A percentile compares a stretch with the other conserved stretches of the same genome.
Evolutionary conservation across 1,140 invertebrate species (phyloP).

Genomic region (Zaprionus davidi): DNA sequence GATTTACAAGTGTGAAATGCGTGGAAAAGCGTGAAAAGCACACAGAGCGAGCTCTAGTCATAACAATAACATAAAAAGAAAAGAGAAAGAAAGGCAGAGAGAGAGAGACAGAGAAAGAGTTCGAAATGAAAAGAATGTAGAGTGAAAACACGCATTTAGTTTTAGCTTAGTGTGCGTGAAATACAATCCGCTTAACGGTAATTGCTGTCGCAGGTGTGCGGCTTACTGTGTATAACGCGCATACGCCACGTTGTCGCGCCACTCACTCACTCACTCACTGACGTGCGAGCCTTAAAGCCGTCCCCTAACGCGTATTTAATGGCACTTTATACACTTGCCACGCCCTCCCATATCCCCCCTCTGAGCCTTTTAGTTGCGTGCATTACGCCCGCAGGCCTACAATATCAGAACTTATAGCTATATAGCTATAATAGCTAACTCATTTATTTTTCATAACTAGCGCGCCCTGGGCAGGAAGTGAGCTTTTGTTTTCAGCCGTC

Average conservation of each 20-base stretch:
- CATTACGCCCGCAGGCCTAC: constrained; percentile 47
- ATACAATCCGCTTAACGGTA: constrained; percentile 75
- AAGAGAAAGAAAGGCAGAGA: constrained; percentile 2
- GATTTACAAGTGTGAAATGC: constrained; percentile 77
- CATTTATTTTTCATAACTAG: constrained; percentile 76
- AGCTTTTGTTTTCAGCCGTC: constrained; percentile 81
- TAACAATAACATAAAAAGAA: constrained; percentile 40
- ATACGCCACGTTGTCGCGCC: constrained; percentile 34
- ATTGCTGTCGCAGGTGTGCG: constrained; percentile 57
- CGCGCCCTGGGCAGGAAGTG: constrained; percentile 56
- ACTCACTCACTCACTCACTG: not conserved
- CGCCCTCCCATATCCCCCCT: constrained; percentile 32
- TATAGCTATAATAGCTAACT: constrained; percentile 39
- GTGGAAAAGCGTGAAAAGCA: constrained; percentile 67
- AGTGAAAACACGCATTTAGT: constrained; percentile 56
- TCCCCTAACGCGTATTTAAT: constrained; percentile 48
- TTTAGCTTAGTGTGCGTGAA: constrained; percentile 53
- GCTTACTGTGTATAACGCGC: constrained; percentile 19
- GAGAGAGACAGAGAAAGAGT: constrained; percentile 9
- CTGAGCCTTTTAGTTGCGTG: constrained; percentile 67
- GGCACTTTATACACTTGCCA: constrained; percentile 37
- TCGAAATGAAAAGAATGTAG: constrained; percentile 20
- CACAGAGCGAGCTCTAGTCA: constrained; percentile 37
- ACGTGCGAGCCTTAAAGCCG: constrained; percentile 43
- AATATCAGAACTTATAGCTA: not conserved